Conservation (phyloP, 2,888 invertebrate species). For the Netelia melanura region DNA sequence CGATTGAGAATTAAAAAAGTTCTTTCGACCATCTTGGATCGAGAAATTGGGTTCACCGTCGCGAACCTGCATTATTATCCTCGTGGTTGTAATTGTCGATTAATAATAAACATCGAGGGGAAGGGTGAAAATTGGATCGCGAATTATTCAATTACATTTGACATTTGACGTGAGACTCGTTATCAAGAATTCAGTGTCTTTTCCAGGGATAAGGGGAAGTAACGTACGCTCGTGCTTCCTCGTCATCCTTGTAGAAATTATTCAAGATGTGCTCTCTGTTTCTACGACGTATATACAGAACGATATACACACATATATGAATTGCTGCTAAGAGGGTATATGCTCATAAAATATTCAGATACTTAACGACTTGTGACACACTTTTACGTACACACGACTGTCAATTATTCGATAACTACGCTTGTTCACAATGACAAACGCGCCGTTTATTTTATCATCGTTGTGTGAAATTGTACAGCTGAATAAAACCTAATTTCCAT, state of each 20-base stretch:
- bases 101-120: not conserved
- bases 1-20: slow-evolving; percentile 19
- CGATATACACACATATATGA: no score
- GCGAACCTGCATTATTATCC: not conserved
- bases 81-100: not conserved
- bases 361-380: not conserved
- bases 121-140: not conserved
- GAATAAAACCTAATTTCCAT: no score
- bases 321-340: not conserved
- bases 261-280: not conserved
- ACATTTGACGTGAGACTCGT: not conserved
- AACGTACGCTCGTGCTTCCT: not conserved
- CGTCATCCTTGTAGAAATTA: not conserved
- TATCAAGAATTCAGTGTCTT: not conserved
- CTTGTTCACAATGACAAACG: not conserved
- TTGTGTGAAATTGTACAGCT: no score
- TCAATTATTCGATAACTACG: not conserved
- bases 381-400: not conserved
- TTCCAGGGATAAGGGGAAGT: not conserved
- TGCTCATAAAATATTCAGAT: not conserved
- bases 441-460: no score
- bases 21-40: slow-evolving; percentile 10
- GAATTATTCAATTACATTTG: not conserved
- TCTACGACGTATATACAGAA: not conserved
- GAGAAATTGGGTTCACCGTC: not conserved